Conservation (phyloP, 2,888 invertebrate species). For the Dermolepida albohirtum region DNA sequence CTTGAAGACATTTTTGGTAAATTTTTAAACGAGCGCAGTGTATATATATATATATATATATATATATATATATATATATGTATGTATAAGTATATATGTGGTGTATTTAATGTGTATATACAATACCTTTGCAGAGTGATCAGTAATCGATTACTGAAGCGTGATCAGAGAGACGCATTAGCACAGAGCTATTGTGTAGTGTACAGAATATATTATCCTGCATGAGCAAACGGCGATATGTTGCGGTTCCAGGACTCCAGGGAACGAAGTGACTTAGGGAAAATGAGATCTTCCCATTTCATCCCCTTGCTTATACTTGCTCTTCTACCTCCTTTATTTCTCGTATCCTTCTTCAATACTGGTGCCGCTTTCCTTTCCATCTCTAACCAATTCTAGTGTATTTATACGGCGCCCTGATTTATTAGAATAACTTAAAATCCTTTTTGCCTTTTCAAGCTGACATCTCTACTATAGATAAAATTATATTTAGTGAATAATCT, state of each 20-base stretch:
- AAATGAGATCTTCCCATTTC: constrained; percentile 58
- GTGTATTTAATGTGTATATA: constrained; percentile 39
- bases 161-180: constrained; percentile 56
- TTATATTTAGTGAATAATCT: too few species aligned
- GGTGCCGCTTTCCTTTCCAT: constrained; percentile 46
- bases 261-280: constrained; percentile 58
- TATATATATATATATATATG: background rate
- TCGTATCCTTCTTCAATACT: constrained; percentile 51
- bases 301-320: constrained; percentile 52
- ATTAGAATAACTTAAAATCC: constrained; percentile 38
- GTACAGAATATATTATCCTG: constrained; percentile 57
- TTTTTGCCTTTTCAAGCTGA: constrained; percentile 8
- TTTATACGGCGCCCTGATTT: constrained; percentile 41
- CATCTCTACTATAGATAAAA: background rate
- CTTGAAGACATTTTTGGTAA: too few species aligned
- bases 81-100: background rate
- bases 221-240: constrained; percentile 58
- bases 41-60: too few species aligned
- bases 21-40: too few species aligned
- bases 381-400: constrained; percentile 36
- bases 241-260: constrained; percentile 57
- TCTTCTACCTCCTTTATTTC: constrained; percentile 53
- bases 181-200: constrained; percentile 54
- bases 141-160: constrained; percentile 53
- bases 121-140: constrained; percentile 47